phyloP scores from a whole-genome alignment of 2,113 vertebrate genomes.

The Plecotus auritus region DNA sequence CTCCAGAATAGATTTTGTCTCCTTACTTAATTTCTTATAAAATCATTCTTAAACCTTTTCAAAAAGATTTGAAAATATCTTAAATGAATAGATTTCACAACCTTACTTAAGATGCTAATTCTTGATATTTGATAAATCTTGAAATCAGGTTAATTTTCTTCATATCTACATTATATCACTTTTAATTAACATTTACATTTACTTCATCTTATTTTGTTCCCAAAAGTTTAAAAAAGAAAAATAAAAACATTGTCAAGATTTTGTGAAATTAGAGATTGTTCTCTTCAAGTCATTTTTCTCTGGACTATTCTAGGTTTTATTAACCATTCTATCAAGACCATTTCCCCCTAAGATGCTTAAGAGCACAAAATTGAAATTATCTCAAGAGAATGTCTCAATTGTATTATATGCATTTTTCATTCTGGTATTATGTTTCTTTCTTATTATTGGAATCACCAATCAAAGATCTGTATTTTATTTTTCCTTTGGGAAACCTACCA shows the following conservation, averaged over 20 bases:
- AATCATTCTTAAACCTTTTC: background rate
- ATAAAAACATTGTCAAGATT: background rate
- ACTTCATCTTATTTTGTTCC: background rate
- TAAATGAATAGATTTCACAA: background rate
- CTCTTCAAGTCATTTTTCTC: background rate
- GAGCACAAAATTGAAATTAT: background rate
- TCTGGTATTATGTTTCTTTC: background rate
- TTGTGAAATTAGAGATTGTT: background rate
- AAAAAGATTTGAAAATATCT: background rate
- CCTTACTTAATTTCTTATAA: background rate
- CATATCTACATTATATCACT: background rate
- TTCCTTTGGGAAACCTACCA: slow-evolving; percentile 70
- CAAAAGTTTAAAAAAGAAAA: background rate
- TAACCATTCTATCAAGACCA: background rate
- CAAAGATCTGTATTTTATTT: background rate
- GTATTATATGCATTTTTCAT: background rate
- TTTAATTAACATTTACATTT: background rate
- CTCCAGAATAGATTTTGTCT: background rate
- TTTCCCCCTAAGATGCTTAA: background rate
- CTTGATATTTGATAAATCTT: background rate
- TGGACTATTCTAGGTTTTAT: background rate
- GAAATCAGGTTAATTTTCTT: background rate
- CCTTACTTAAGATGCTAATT: background rate
- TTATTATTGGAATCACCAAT: background rate
- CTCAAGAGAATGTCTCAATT: background rate